These are phyloP conservation scores for Neoarius graeffei DNA, from an alignment of 2,113 vertebrate species.

Conservation along the genomic window DNA sequence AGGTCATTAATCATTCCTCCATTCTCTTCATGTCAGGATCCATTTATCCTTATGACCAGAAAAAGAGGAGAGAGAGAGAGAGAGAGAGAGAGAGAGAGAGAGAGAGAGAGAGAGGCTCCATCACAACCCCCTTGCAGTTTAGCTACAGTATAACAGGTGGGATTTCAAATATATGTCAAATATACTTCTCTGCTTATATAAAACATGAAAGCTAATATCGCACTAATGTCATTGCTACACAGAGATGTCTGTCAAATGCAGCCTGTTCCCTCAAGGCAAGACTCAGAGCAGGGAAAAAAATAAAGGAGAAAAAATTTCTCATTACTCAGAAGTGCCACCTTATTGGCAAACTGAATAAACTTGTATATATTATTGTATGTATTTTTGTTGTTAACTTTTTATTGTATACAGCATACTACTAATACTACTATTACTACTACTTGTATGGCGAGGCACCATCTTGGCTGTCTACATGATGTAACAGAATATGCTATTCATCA, in stretches of 20 bases:
- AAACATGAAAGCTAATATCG: constrained; percentile 1
- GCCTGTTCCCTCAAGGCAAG: not conserved
- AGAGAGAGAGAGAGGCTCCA: constrained; percentile 14
- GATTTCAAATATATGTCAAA: constrained; percentile 22
- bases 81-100: constrained; percentile 4
- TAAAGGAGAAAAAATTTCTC: not conserved
- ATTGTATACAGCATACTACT: too few species aligned
- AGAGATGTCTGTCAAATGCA: not conserved
- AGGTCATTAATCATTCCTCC: constrained; percentile 73
- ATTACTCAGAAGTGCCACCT: not conserved
- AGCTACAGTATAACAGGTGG: constrained; percentile 14
- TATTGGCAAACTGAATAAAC: not conserved
- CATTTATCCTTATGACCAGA: constrained; percentile 40
- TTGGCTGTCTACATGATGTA: too few species aligned
- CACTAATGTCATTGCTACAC: constrained; percentile 18
- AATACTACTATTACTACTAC: too few species aligned
- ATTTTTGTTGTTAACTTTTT: not conserved
- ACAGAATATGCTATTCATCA: too few species aligned
- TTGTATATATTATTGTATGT: not conserved
- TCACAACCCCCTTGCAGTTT: not conserved
- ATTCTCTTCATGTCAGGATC: constrained; percentile 63
- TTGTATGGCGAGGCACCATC: too few species aligned
- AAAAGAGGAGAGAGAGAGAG: not conserved
- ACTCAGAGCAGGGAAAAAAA: not conserved
- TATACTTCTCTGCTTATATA: constrained; percentile 11